Evolutionary conservation across 2,888 invertebrate genomes (phyloP).

Genomic region (Furcula furcula): DNA sequence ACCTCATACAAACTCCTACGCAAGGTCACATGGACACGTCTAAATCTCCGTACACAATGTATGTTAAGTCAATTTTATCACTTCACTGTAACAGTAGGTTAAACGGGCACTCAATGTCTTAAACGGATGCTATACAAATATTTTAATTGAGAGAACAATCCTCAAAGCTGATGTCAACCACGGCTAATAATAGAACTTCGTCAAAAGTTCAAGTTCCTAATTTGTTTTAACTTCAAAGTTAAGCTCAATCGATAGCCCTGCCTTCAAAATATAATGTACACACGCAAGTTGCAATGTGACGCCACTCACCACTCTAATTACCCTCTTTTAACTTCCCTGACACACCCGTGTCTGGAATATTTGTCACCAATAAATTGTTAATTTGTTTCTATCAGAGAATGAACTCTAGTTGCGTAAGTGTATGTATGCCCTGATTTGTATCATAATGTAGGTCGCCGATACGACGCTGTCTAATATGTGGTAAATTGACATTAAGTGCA

Average conservation of each 20-base stretch:
- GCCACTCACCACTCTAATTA: slow-evolving; percentile 17
- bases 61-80: slow-evolving; percentile 39
- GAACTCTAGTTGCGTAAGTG: slow-evolving; percentile 44
- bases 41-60: slow-evolving; percentile 31
- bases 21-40: slow-evolving; percentile 53
- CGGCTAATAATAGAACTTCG: no score
- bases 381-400: slow-evolving; percentile 44
- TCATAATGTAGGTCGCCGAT: slow-evolving; percentile 48
- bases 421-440: slow-evolving; percentile 44
- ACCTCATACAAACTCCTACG: slow-evolving; percentile 38
- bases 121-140: slow-evolving; percentile 30
- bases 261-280: slow-evolving; percentile 15
- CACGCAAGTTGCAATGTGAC: slow-evolving; percentile 19
- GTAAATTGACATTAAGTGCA: slow-evolving; percentile 22
- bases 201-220: no score
- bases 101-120: slow-evolving; percentile 35
- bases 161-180: background rate
- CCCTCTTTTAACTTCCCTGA: slow-evolving; percentile 11
- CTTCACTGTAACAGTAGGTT: slow-evolving; percentile 40
- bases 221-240: no score
- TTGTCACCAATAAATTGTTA: slow-evolving; percentile 9
- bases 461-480: slow-evolving; percentile 32
- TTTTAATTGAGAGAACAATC: slow-evolving; percentile 23
- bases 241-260: slow-evolving; percentile 9
- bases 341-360: slow-evolving; percentile 10